Evolutionary conservation across 2,797 vertebrate species (phyloP), one percentile per base, ranked within the genome.

Genomic region (Xerus rutilus): DNA sequence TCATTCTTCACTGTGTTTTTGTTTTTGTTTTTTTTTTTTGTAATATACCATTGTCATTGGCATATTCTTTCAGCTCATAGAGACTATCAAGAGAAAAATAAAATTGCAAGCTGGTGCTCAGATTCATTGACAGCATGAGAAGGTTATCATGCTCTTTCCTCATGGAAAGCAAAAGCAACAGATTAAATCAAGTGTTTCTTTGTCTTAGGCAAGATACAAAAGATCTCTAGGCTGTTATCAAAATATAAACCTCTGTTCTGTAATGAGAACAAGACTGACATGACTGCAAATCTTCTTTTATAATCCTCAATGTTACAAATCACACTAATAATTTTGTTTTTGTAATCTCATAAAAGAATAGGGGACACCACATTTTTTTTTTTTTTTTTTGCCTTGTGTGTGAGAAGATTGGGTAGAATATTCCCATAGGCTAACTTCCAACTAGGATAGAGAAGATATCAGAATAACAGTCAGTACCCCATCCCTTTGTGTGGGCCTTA

Each of bases 191-290:
- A 76, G 2, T 39, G 65, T 70, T 20, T 91, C 28, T 88, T 97
- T 93, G 87, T 95, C 62, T 88, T 93, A 81, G 86, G 12, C n/a
- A 67, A 86, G 62, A 96, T 81, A 57, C 8, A 49, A 62, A 95
- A 69, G 0, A 1, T 84, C 28, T 95, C 73, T 54, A n/a, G 64
- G 13, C 25, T 89, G 30, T 95, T 93, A 85, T 65, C 25, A 93
- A 96, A 89, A 89, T 57, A 89, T 25, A 69, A 96, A 25, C 1
- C 52, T 94, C 39, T 84, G 20, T 72, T 83, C 45, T 67, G 4
- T 84, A 72, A 57, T 69, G 15, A 89, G 47, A 91, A 14, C 21
- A 70, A 91, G 25, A 13, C 15, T 35, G 20, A 0, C 39, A 74
- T 79, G 70, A n/a, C 20, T 91, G 5, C 6, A 78, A 88, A 84